These are phyloP conservation scores for Iselma pallidipennis DNA, from an alignment of 2,888 invertebrate genomes.

Conservation along the genomic window DNA sequence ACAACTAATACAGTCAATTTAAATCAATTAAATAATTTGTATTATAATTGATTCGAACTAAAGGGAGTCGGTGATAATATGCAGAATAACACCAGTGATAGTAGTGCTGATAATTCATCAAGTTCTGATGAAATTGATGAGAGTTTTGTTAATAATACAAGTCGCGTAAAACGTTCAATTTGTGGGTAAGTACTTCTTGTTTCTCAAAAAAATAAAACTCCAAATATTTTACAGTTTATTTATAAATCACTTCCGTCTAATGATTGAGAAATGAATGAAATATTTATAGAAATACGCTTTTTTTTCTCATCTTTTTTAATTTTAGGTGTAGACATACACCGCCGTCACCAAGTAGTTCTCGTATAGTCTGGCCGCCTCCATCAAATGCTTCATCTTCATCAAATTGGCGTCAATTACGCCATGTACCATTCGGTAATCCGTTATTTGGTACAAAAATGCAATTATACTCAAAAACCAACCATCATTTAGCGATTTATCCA, in stretches of 20 bases:
- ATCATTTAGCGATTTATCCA: conserved; percentile 59
- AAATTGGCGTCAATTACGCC: conserved; percentile 34
- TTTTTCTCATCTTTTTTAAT: too few relatives aligned
- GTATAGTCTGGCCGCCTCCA: conserved; percentile 46
- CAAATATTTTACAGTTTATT: not conserved
- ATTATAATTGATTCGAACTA: not conserved
- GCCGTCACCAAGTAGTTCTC: conserved; percentile 4
- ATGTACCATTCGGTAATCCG: conserved; percentile 50
- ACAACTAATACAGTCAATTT: not conserved
- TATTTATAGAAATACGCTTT: conserved; percentile 34
- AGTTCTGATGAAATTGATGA: conserved; percentile 14
- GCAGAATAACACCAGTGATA: conserved; percentile 22
- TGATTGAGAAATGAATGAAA: conserved; percentile 26
- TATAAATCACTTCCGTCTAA: not conserved
- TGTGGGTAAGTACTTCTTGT: conserved; percentile 36
- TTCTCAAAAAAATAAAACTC: conserved; percentile 1
- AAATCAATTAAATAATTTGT: not conserved
- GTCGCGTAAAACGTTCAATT: conserved; percentile 31
- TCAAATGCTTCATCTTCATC: conserved; percentile 25
- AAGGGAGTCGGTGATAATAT: not conserved
- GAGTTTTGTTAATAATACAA: not conserved
- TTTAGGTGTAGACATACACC: not conserved
- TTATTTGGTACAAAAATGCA: conserved; percentile 59
- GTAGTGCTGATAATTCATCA: conserved; percentile 20
- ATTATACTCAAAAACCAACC: conserved; percentile 61